Conservation (phyloP, 2,113 vertebrate genomes). For the Promerops cafer region DNA sequence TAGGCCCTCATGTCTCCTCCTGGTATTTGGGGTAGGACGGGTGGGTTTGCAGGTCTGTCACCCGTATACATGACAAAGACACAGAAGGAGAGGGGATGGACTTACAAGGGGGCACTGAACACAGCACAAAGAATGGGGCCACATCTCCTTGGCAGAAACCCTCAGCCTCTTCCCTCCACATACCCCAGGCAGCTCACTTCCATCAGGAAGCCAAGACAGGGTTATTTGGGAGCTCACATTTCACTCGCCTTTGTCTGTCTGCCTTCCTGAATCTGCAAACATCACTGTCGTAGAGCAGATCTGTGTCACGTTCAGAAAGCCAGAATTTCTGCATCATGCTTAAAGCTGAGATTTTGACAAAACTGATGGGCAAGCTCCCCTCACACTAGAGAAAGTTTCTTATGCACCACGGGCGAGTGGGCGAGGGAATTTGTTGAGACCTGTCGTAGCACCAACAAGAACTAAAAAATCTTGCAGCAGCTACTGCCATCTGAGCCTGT, state of each 20-base stretch:
- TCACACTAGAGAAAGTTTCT: slow-evolving; percentile 36
- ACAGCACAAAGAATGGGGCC: not conserved
- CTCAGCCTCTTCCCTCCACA: not conserved
- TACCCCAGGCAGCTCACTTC: not conserved
- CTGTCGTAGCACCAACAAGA: slow-evolving; percentile 67
- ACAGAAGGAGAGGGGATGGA: not conserved
- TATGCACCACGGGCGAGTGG: slow-evolving; percentile 59
- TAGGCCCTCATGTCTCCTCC: not conserved
- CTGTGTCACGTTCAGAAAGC: slow-evolving; percentile 16
- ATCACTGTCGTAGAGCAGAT: not conserved
- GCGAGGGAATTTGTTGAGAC: slow-evolving; percentile 67
- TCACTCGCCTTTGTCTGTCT: slow-evolving; percentile 31
- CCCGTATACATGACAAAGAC: not conserved
- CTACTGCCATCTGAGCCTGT: slow-evolving; percentile 68
- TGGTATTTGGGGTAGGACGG: not conserved
- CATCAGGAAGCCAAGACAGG: not conserved
- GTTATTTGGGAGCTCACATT: not conserved
- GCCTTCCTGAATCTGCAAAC: slow-evolving; percentile 27
- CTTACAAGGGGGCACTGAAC: not conserved
- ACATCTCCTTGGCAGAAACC: not conserved
- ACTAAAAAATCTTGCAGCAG: slow-evolving; percentile 66
- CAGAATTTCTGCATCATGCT: slow-evolving; percentile 22
- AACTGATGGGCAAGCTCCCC: slow-evolving; percentile 52
- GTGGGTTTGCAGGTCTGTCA: not conserved
- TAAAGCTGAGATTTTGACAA: slow-evolving; percentile 52